Percentiles rank a stretch among this genome's conserved stretches.
Conservation (phyloP, 2,888 invertebrate species). For the Nasonovia ribisnigri region DNA sequence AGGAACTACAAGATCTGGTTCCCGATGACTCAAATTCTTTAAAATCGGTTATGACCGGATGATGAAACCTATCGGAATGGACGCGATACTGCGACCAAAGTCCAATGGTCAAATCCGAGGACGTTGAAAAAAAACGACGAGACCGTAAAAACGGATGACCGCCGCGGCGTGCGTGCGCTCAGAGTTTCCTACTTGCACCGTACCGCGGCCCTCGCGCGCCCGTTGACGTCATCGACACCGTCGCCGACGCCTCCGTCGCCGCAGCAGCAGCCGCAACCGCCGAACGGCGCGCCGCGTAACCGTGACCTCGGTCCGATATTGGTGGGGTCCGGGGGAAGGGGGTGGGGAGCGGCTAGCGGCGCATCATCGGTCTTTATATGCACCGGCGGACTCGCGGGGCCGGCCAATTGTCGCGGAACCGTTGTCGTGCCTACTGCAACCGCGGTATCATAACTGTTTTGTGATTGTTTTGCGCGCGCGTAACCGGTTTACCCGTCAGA, state of each 20-base stretch:
- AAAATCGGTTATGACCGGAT: neutral
- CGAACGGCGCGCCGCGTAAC: constrained; percentile 26
- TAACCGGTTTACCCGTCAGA: constrained; percentile 28
- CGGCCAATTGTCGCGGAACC: constrained; percentile 61
- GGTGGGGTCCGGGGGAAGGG: neutral
- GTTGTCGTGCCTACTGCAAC: constrained; percentile 33
- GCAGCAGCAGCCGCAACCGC: neutral
- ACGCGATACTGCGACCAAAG: neutral
- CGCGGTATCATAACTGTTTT: constrained; percentile 16
- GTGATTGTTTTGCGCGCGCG: neutral
- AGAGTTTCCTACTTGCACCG: neutral
- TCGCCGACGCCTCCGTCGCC: neutral
- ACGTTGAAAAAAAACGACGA: neutral
- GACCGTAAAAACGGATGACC: neutral
- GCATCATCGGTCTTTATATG: constrained; percentile 58
- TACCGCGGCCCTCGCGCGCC: neutral
- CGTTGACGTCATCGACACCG: neutral
- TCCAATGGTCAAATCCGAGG: neutral
- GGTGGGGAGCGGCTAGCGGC: neutral
- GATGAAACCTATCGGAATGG: neutral
- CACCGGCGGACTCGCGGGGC: constrained; percentile 44
- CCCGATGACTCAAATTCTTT: neutral
- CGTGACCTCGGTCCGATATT: constrained; percentile 55
- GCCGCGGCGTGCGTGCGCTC: neutral
- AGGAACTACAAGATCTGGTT: neutral